A percentile compares a stretch with the other conserved stretches of the same genome.
phyloP scores from a whole-genome alignment of 2,113 vertebrate genomes.

The Lophius piscatorius region DNA sequence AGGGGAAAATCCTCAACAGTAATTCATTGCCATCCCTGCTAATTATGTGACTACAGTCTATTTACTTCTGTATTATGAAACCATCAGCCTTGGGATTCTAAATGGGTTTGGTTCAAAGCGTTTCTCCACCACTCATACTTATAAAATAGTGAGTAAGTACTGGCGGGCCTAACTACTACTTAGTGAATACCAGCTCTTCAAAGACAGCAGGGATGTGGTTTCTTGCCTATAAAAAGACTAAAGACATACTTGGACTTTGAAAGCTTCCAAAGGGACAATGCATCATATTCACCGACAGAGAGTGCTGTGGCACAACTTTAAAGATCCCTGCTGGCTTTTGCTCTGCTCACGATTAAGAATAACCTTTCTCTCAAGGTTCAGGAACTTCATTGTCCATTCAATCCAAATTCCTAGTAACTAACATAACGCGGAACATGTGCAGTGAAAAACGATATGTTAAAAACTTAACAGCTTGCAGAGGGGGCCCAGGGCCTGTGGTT shows the following conservation, averaged over 20 bases:
- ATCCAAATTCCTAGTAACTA: slow-evolving; percentile 71
- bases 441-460: slow-evolving; percentile 72
- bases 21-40: slow-evolving; percentile 56
- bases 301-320: slow-evolving; percentile 57
- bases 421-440: slow-evolving; percentile 77
- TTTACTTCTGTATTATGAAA: slow-evolving; percentile 67
- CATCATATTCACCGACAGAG: slow-evolving; percentile 54
- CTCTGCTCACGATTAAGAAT: slow-evolving; percentile 68
- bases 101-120: slow-evolving; percentile 72
- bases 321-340: slow-evolving; percentile 3
- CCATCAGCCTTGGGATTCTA: slow-evolving; percentile 63
- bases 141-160: slow-evolving; percentile 75
- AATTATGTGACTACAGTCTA: slow-evolving; percentile 61
- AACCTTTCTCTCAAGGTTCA: slow-evolving; percentile 71
- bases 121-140: slow-evolving; percentile 65
- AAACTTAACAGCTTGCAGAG: slow-evolving; percentile 78
- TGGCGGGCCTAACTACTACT: slow-evolving; percentile 75
- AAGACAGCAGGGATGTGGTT: slow-evolving; percentile 75
- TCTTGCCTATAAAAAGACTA: slow-evolving; percentile 76
- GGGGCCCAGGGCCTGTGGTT: slow-evolving; percentile 53
- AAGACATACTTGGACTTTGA: slow-evolving; percentile 50
- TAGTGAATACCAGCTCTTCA: slow-evolving; percentile 74
- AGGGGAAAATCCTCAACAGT: slow-evolving; percentile 45
- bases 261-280: slow-evolving; percentile 25
- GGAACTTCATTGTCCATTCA: slow-evolving; percentile 76